Conservation (phyloP, 2,888 invertebrate species). For the Polietes domitor region DNA sequence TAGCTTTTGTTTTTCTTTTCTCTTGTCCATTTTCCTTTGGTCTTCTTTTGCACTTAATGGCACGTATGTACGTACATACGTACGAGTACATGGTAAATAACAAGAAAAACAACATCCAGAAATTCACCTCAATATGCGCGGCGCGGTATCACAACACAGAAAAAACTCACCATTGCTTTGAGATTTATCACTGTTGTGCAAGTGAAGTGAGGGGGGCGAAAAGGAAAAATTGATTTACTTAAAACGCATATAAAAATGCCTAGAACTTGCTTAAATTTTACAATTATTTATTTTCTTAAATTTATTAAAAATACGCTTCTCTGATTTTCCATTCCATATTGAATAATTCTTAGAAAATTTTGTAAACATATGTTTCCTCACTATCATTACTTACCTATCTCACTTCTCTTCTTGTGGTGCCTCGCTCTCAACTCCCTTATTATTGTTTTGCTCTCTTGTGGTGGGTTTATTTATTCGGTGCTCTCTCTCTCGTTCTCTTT, state of each 20-base stretch:
- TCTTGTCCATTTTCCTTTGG: constrained; percentile 12
- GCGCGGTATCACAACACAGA: no score
- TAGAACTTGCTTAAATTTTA: no score
- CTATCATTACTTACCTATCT: constrained; percentile 5
- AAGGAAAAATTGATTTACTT: no score
- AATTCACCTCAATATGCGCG: constrained; percentile 3
- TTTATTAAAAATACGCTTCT: no score
- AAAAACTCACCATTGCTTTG: no score
- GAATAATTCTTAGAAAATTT: no score
- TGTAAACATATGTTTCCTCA: constrained; percentile 61
- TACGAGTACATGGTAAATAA: constrained; percentile 10
- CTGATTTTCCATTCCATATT: no score
- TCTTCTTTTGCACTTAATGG: neutral
- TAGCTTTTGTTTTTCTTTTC: constrained; percentile 60
- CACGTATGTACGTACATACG: neutral
- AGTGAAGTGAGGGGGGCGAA: no score
- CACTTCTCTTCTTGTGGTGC: neutral
- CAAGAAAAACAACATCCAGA: constrained; percentile 30
- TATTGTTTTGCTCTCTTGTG: neutral
- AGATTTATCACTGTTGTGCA: no score
- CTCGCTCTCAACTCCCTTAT: neutral
- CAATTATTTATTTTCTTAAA: no score
- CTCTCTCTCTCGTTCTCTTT: neutral
- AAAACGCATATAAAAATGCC: no score
- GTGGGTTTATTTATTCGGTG: neutral